Evolutionary conservation across 2,113 vertebrate species (phyloP).

Genomic region (Microtus richardsoni): DNA sequence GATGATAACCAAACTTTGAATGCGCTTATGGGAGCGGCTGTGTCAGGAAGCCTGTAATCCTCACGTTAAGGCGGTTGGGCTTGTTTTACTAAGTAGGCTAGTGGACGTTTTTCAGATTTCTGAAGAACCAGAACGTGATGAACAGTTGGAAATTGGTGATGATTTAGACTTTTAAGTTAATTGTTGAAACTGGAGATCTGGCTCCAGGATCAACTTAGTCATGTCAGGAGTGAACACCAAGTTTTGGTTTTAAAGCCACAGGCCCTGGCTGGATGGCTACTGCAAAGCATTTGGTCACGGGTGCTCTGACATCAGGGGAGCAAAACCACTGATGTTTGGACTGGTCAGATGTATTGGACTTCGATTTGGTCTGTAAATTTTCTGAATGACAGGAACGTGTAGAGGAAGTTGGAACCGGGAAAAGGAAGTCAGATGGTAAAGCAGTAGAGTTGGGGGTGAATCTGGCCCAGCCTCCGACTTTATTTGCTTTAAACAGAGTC

Average conservation of each 20-base stretch:
- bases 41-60: constrained; percentile 82
- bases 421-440: not conserved
- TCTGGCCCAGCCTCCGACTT: not conserved
- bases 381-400: not conserved
- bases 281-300: constrained; percentile 9
- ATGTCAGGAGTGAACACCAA: not conserved
- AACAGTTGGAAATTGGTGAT: constrained; percentile 38
- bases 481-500: not conserved
- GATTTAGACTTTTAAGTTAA: constrained; percentile 8
- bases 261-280: not conserved
- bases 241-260: constrained; percentile 13
- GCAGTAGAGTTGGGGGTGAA: not conserved
- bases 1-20: constrained; percentile 83
- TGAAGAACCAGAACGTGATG: constrained; percentile 41
- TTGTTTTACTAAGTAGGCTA: constrained; percentile 77
- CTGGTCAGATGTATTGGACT: not conserved
- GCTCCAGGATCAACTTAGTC: not conserved
- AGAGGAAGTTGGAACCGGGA: not conserved
- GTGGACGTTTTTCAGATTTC: constrained; percentile 46
- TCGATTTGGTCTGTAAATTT: not conserved
- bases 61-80: constrained; percentile 80
- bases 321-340: not conserved
- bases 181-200: not conserved
- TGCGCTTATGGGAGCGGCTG: constrained; percentile 82
- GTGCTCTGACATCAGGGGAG: not conserved